Base-by-base conservation (phyloP, 2,888 invertebrate genomes). In the Tetheella fluctuosa region DNA sequence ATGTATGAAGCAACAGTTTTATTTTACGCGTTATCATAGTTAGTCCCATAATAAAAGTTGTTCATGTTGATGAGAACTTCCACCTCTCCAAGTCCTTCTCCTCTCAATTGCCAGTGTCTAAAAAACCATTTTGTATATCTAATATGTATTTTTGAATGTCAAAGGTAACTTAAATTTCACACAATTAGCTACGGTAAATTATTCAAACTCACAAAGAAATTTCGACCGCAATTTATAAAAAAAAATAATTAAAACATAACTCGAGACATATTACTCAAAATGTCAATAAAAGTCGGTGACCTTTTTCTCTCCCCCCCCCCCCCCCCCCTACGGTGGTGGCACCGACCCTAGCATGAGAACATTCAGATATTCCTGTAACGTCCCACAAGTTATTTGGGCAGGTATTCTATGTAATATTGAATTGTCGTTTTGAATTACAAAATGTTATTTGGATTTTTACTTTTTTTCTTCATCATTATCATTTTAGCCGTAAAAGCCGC, bases 241-340 rank as follows among this genome's bases (percentile, higher is more conserved):
- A 48, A 48, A 48, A 10, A 20, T 48, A 48, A 48, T 48, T 48
- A 20, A 10, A 8, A 48, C 20, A 48, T 48, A 48, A 48, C 48
- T 48, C 20, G 48, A 48, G 48, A 48, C 48, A 48, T 48, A 48
- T 48, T 48, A 48, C 48, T 48, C 48, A 48, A 48, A 48, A 48
- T 48, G 48, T 48, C 48, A 48, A 48, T 48, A 48, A 48, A 48
- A 20, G 48, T 20, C 48, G 20, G 48, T 48, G 48, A 48, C 48
- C 48, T 48, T 48, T 48, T 48, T 48, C 6, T n/a, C 3, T n/a
- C n/a, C n/a, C n/a, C n/a, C 48, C 48, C 48, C 48, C 20, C 48
- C 48, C 48, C 48, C 48, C 48, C 48, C 48, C 20, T 15, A 1
- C 3, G 3, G 20, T 20, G 48, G 48, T 48, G 48, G 48, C 20